Percentiles rank a stretch among this genome's conserved stretches.
Conservation (phyloP, 30 jellyfish, hydroid and myxozoan genomes). For the Turritopsis dohrnii region DNA sequence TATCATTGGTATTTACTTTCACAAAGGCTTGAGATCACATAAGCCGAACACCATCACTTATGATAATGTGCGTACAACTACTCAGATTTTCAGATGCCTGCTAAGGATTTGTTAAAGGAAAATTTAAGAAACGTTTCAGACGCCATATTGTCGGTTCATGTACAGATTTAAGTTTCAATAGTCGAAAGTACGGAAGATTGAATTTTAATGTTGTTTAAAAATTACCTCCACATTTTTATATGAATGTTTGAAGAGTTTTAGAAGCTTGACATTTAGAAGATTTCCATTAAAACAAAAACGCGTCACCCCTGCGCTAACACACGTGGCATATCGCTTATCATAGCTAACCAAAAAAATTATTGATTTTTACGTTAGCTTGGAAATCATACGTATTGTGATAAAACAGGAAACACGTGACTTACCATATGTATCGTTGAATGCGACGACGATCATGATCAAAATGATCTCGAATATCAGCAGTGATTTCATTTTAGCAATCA, state of each 20-base stretch:
- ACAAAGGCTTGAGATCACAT: background rate
- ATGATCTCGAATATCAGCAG: background rate
- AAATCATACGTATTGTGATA: too few relatives aligned
- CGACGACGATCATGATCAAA: background rate
- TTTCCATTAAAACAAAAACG: too few relatives aligned
- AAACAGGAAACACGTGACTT: background rate
- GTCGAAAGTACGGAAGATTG: too few relatives aligned
- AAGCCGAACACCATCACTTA: background rate
- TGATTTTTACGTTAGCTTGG: too few relatives aligned
- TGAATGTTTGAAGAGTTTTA: too few relatives aligned
- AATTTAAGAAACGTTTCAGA: background rate
- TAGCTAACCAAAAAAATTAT: background rate
- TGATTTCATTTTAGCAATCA: background rate
- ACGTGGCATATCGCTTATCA: background rate
- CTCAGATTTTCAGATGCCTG: background rate
- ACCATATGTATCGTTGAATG: background rate
- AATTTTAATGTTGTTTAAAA: too few relatives aligned
- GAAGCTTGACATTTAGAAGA: too few relatives aligned
- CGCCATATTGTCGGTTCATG: background rate
- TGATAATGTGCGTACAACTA: background rate
- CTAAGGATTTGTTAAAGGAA: too few relatives aligned
- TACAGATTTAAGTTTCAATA: background rate
- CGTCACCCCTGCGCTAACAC: too few relatives aligned
- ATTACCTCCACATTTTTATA: too few relatives aligned
- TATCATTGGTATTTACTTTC: background rate